These are phyloP conservation scores for Theodoxus fluviatilis DNA, from an alignment of 2,888 invertebrate species.

Conservation along the genomic window DNA sequence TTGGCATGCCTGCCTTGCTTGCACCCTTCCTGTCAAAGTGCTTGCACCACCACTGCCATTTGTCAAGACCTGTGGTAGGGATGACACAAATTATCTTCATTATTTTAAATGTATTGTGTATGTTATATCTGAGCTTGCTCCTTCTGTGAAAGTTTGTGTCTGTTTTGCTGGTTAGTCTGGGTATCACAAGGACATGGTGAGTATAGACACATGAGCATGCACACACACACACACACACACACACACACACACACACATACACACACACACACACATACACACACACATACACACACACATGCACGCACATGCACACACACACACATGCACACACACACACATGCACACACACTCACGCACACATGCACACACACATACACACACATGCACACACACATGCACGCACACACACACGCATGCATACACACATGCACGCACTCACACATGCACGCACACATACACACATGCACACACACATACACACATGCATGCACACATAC, in stretches of 20 bases:
- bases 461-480: too few relatives aligned
- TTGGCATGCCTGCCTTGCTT: background rate
- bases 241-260: background rate
- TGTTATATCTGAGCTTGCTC: background rate
- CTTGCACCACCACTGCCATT: background rate
- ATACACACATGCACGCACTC: background rate
- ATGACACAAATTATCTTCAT: too few relatives aligned
- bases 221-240: conserved; percentile 21
- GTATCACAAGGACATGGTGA: too few relatives aligned
- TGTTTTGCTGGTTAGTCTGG: background rate
- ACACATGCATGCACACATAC: too few relatives aligned
- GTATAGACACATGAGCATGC: background rate
- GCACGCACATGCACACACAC: background rate
- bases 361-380: background rate
- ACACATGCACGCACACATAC: too few relatives aligned
- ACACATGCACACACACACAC: conserved; percentile 12
- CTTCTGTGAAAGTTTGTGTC: background rate
- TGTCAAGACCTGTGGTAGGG: too few relatives aligned
- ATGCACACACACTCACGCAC: background rate
- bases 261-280: background rate
- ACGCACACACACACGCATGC: background rate
- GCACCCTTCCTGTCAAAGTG: background rate
- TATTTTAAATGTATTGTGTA: background rate
- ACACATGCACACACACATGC: background rate
- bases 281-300: background rate